phyloP scores from a whole-genome alignment of 2,113 vertebrate genomes.

The Neopipo cinnamomea region DNA sequence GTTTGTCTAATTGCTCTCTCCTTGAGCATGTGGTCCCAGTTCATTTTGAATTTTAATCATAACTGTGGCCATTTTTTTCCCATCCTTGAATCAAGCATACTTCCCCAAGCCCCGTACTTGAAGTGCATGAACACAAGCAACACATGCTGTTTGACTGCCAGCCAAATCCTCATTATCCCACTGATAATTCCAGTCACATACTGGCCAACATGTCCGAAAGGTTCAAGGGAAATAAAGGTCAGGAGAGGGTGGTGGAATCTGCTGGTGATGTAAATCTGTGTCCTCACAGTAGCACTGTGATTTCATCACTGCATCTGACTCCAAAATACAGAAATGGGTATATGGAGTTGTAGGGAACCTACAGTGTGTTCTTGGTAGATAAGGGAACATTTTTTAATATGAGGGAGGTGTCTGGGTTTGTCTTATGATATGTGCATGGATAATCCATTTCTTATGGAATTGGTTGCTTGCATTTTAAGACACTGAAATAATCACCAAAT shows the following conservation, averaged over 20 bases:
- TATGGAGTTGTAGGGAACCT: not conserved
- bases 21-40: not conserved
- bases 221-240: not conserved
- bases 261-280: not conserved
- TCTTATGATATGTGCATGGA: not conserved
- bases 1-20: not conserved
- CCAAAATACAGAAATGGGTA: not conserved
- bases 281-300: not conserved
- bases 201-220: not conserved
- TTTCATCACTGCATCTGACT: not conserved
- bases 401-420: not conserved
- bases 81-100: not conserved
- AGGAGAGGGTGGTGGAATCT: not conserved
- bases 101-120: not conserved
- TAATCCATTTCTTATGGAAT: slow-evolving; percentile 44
- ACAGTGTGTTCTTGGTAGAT: not conserved
- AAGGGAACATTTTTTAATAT: not conserved
- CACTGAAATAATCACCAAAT: slow-evolving; percentile 18
- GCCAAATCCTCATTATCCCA: not conserved
- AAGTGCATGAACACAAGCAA: not conserved
- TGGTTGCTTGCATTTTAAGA: not conserved
- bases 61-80: not conserved
- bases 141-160: not conserved
- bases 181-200: not conserved
- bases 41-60: not conserved